Conservation (phyloP, 2,113 vertebrate species). For the Pseudorhombus dupliciocellatus region DNA sequence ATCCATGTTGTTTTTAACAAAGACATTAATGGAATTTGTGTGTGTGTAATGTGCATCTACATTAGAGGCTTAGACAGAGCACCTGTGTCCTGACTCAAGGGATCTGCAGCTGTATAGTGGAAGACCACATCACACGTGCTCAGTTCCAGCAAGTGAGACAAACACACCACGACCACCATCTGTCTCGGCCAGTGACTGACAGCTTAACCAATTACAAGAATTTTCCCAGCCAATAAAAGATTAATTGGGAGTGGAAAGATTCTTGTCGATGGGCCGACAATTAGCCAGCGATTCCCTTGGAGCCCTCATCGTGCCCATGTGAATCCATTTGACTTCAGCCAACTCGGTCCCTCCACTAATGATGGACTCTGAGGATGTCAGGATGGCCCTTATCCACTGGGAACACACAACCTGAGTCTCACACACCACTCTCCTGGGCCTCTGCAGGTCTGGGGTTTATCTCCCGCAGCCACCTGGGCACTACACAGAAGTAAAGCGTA, state of each 20-base stretch:
- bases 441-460: conserved; percentile 53
- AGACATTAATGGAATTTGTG: not conserved
- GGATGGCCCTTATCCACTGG: conserved; percentile 47
- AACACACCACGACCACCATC: conserved; percentile 18
- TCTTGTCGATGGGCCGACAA: conserved; percentile 39
- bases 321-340: conserved; percentile 48
- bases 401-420: conserved; percentile 36
- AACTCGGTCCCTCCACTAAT: conserved; percentile 47
- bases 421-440: conserved; percentile 2
- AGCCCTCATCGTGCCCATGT: conserved; percentile 43
- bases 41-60: not conserved
- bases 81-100: not conserved
- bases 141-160: conserved; percentile 8
- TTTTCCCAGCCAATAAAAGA: conserved; percentile 36
- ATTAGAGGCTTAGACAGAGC: not conserved
- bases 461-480: conserved; percentile 51
- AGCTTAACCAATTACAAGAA: conserved; percentile 56
- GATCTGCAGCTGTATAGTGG: not conserved
- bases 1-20: not conserved
- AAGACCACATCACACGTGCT: not conserved
- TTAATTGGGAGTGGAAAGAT: conserved; percentile 44
- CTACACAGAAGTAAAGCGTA: conserved; percentile 39
- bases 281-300: conserved; percentile 44
- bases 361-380: conserved; percentile 50
- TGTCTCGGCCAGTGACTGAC: conserved; percentile 54